phyloP scores from a whole-genome alignment of 2,113 vertebrate species.

The Tympanuchus pallidicinctus region DNA sequence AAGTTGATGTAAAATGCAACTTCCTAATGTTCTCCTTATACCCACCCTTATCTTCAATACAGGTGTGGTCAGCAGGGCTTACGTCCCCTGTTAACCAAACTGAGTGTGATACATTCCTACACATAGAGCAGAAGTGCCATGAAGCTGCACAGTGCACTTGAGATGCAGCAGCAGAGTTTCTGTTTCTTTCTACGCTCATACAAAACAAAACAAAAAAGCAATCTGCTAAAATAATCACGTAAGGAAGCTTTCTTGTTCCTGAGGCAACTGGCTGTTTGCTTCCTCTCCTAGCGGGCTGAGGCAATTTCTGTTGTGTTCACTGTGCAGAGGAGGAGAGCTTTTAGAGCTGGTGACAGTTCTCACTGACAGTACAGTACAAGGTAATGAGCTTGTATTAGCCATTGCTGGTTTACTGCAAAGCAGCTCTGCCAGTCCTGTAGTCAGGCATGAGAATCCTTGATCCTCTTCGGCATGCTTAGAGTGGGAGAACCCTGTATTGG shows the following conservation, averaged over 20 bases:
- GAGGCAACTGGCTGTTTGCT: background rate
- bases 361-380: no score
- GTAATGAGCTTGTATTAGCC: accelerated
- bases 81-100: background rate
- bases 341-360: background rate
- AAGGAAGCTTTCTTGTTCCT: background rate
- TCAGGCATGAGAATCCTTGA: accelerated
- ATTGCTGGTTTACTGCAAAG: accelerated
- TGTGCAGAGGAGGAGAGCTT: background rate
- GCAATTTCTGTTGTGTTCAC: background rate
- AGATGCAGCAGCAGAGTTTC: background rate
- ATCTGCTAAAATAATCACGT: background rate
- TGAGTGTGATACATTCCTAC: background rate
- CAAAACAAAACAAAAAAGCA: background rate
- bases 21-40: background rate
- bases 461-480: accelerated
- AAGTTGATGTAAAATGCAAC: background rate
- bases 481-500: background rate
- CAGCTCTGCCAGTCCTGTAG: background rate
- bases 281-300: accelerated
- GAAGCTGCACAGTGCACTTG: background rate
- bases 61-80: background rate
- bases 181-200: background rate
- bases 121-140: background rate
- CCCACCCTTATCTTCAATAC: background rate